A percentile compares a stretch with the other conserved stretches of the same genome.
phyloP scores from a whole-genome alignment of 2,113 vertebrate species.

The Antigone vipio region DNA sequence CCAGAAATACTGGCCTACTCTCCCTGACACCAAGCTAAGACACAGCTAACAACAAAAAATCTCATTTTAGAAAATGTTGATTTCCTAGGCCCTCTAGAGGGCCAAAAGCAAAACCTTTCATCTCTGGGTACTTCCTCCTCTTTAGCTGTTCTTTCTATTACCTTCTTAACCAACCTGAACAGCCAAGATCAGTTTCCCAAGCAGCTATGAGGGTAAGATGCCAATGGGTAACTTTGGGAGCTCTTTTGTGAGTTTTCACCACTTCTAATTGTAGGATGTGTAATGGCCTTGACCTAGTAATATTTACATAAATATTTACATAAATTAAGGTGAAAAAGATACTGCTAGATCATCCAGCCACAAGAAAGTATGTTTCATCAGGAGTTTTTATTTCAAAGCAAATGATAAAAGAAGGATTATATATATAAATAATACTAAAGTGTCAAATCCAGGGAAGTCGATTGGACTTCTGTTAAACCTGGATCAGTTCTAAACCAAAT shows the following conservation, averaged over 20 bases:
- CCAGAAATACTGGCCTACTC: background rate
- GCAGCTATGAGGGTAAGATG: background rate
- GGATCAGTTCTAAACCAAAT: background rate
- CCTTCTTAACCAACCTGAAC: background rate
- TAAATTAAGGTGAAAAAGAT: background rate
- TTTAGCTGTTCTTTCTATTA: background rate
- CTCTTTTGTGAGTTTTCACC: background rate
- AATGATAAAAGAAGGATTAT: background rate
- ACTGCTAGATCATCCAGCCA: background rate
- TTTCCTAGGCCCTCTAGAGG: background rate
- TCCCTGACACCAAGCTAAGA: background rate
- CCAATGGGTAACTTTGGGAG: background rate
- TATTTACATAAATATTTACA: background rate
- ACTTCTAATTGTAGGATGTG: background rate
- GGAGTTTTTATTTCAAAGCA: background rate
- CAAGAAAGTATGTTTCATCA: background rate
- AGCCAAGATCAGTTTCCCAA: background rate
- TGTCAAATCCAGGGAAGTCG: background rate
- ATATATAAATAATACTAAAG: background rate
- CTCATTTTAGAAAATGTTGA: background rate
- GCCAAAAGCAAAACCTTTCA: background rate
- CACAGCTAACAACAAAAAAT: background rate
- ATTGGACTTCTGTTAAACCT: background rate
- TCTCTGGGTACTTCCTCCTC: background rate
- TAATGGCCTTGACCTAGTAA: background rate